phyloP scores from a whole-genome alignment of 2,113 vertebrate species.

The Scomber colias region DNA sequence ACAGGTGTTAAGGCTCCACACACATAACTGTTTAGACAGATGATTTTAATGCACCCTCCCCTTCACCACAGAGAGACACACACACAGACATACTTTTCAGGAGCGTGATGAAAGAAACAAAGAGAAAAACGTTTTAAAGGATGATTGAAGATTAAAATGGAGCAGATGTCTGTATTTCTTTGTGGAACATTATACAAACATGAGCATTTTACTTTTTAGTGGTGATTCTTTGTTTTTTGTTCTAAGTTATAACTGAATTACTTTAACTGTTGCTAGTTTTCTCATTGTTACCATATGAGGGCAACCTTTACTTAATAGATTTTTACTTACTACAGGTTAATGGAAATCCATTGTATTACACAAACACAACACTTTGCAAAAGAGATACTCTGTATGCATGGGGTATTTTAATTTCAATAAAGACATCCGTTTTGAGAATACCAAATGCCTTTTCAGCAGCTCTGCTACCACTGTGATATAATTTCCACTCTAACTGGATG shows the following conservation, averaged over 20 bases:
- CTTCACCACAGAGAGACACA: slow-evolving; percentile 40
- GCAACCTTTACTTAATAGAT: not conserved
- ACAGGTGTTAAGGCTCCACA: slow-evolving; percentile 69
- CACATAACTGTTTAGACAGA: slow-evolving; percentile 72
- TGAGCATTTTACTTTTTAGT: not conserved
- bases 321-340: not conserved
- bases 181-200: slow-evolving; percentile 4
- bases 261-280: not conserved
- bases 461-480: not conserved
- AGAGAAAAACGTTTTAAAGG: slow-evolving; percentile 24
- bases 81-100: slow-evolving; percentile 24
- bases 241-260: not conserved
- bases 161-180: slow-evolving; percentile 46
- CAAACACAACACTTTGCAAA: not conserved
- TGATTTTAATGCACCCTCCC: slow-evolving; percentile 53
- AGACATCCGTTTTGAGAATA: not conserved
- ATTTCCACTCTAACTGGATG: not conserved
- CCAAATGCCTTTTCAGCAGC: not conserved
- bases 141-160: not conserved
- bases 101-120: slow-evolving; percentile 34
- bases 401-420: not conserved
- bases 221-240: slow-evolving; percentile 6
- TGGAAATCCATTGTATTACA: too few species aligned
- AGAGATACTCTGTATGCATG: not conserved
- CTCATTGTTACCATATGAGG: not conserved